Evolutionary conservation across 2,888 invertebrate genomes (phyloP), one percentile per base, ranked within the genome.

Genomic region (Eristalis pertinax): DNA sequence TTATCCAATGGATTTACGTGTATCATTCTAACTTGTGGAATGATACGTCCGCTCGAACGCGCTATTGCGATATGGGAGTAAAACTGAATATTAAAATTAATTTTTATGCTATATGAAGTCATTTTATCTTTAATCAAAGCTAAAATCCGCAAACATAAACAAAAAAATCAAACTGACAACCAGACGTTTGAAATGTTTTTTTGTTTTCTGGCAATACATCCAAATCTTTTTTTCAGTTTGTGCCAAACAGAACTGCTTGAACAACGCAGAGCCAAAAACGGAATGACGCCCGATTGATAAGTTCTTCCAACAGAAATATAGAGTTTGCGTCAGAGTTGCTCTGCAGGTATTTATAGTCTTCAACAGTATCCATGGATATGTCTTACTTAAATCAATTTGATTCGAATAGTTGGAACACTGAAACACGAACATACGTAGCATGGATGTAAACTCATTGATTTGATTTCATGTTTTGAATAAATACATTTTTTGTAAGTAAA

Each of bases 291-390:
- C 64, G 50, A 64, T 13, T 64, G 58, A 56, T 70, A 56, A 58
- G 35, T 50, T 73, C 15, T 22, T 56, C 22, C 62, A 63, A 41
- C 41, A 43, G 50, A 35, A 50, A 64, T 19, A 50, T 41, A 10
- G 4, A 65, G 56, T 38, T 50, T 64, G 35, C 64, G 74, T 74
- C 73, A 73, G 50, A 43, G 50, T 26, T 63, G 56, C 60, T 72
- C 60, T 60, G 35, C 60, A 60, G 70, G 29, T 72, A 72, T 72
- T 62, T 72, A 72, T 72, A 72, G 38, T 11, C 70, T 60, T 26
- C 41, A 62, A 38, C 26, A 60, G 38, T 29, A 41, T 38, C 26
- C 41, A 62, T 41, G 22, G 19, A 11, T 22, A 56, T 32, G 70
- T 8, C 26, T 26, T 15, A 5, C 24, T 60, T 8, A 64, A 35